Base-by-base conservation (phyloP, 2,797 vertebrate genomes). In the Poecilia velifera region DNA sequence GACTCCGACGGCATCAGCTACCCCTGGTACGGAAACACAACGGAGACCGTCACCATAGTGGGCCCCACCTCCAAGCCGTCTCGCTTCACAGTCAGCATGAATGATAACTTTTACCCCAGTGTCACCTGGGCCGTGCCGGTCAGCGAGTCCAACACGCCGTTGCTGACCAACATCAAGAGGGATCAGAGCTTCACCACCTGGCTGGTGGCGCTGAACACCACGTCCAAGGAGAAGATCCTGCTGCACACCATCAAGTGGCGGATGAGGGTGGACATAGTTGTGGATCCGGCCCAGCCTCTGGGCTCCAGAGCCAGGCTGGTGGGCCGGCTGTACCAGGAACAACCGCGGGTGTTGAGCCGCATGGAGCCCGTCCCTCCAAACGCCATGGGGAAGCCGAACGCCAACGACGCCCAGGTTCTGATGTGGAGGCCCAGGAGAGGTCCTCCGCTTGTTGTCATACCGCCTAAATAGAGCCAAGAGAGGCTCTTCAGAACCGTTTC, bases 171-270 rank as follows among this genome's bases (percentile, higher is more conserved):
- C 93, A 99, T 99, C 93, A 98, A 97, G 88, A 95, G 98, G 89
- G 98, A 99, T 96, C 98, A 99, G 95, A 99, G 98, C 91, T 99
- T 99, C 94, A 99, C 98, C 77, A 99, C 98, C 0, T 99, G 98
- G 98, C 96, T 99, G 79, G 98, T 99, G 92, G 98, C 98, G 36
- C 97, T 99, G 93, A 99, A 99, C 88, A 96, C 96, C 91, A 98
- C 97, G 88, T 94, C 93, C 73, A 89, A 97, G 88, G 98, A 98
- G 91, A 98, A 98, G 93, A 98, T 99, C 88, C 92, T 99, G 88
- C 94, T 99, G 85, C 98, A 99, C 95, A 99, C 98, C 77, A 97
- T 99, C 87, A 98, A 98, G 94, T 99, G 98, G 98, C 96, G 98
- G 87, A 99, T 99, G 98, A 96, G 97, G 77, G 98, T 99, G 71